Percentiles rank a stretch among this genome's conserved stretches.
Conservation (phyloP, 2,888 invertebrate genomes). For the Drosophila parthenogenetica region DNA sequence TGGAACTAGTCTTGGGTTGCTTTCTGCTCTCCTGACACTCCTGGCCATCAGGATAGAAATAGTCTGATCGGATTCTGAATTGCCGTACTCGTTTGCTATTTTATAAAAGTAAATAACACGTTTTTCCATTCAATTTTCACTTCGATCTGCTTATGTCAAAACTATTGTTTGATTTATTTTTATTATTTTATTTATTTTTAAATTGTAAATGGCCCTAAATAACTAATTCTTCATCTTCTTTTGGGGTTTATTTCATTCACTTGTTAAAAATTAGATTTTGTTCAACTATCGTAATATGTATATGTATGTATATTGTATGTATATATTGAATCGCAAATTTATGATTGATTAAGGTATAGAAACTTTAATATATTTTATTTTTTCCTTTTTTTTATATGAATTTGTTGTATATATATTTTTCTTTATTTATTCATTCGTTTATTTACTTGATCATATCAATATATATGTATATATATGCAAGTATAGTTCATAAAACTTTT, state of each 20-base stretch:
- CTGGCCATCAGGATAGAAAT: conserved; percentile 31
- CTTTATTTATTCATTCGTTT: conserved; percentile 53
- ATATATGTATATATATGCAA: conserved; percentile 75
- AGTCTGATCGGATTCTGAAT: conserved; percentile 33
- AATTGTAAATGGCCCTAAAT: conserved; percentile 69
- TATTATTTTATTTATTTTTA: conserved; percentile 17
- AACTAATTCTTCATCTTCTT: conserved; percentile 38
- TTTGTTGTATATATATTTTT: conserved; percentile 67
- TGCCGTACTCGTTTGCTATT: conserved; percentile 44
- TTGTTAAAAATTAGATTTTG: conserved; percentile 57
- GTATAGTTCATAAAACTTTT: conserved; percentile 81
- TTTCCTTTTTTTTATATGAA: conserved; percentile 45
- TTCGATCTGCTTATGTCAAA: conserved; percentile 47
- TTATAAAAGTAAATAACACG: conserved; percentile 68
- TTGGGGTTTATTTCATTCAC: conserved; percentile 22
- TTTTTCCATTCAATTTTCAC: conserved; percentile 5
- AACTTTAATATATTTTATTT: conserved; percentile 58
- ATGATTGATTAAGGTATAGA: conserved; percentile 75
- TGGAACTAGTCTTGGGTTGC: conserved; percentile 60
- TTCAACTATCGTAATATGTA: conserved; percentile 65
- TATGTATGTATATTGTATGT: conserved; percentile 61
- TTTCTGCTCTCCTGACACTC: conserved; percentile 30
- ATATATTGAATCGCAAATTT: conserved; percentile 72
- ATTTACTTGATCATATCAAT: conserved; percentile 80
- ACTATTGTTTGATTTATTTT: conserved; percentile 59